Base-by-base conservation (phyloP, 35 echinoderm and acorn worm species). In the Holothuria glaberrima region DNA sequence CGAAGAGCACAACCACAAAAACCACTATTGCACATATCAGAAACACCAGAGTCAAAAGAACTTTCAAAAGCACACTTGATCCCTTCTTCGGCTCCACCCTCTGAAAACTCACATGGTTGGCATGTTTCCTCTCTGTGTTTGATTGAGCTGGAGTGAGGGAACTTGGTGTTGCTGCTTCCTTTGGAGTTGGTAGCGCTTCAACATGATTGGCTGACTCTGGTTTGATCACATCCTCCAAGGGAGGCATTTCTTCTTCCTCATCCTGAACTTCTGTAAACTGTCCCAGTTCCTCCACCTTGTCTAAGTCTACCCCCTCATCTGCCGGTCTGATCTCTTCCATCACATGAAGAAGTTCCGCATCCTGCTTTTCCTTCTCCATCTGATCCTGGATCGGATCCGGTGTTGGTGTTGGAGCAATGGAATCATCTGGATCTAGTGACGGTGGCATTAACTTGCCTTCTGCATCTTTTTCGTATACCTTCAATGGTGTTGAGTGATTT, bases 261-360 rank as follows among this genome's bases (percentile, higher is more conserved):
- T 9, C 21, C 29, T 78, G 35, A 48, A 78, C 74, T 38, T 31
- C 38, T 28, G 69, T 12, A 52, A 78, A 78, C 44, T 50, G 74
- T 61, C 61, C 80, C 56, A 63, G 25, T 61, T 84, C 80, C 80
- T 63, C 54, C 14, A 61, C 29, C 21, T 14, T 59, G 19, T 33
- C 31, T 13, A 84, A 7, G 12, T 61, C 80, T 12, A 32, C 30
- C 1, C 52, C 57, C 22, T 84, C 80, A 29, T 84, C 80, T 1
- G 80, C 80, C 5, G 80, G 80, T 63, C 59, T 84, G 80, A 84
- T 84, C 80, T 60, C 80, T 31, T 84, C 80, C 80, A 84, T 84
- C 5, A 84, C 80, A n/a, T 61, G 25, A 56, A 84, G 80, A 24
- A 84, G 22, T 17, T 84, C 80, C 5, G 56, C 80, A 63, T 59